Base-by-base conservation (phyloP, 2,113 vertebrate genomes). In the Psittacula cyanocephala region DNA sequence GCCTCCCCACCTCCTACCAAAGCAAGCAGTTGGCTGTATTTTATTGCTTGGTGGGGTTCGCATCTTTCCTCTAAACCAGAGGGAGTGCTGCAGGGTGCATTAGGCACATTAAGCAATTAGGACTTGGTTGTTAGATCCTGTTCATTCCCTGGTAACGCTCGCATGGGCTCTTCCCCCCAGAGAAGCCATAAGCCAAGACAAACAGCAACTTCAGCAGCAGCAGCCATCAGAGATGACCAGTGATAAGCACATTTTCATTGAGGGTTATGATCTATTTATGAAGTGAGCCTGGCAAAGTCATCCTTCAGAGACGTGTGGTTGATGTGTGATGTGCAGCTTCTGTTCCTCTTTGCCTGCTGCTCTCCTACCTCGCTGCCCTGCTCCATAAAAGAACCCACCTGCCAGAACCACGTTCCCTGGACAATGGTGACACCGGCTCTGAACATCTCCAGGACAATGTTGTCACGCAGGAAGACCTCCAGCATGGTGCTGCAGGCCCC, bases 391-490 rank as follows among this genome's bases (percentile, higher is more conserved):
- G 50, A 55, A 90, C 93, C 52, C 83, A 99, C 99, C 99, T 99
- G 99, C 98, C 98, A 99, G 97, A 99, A 99, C 99, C 99, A 99
- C 0, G 99, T 98, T 28, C 99, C 99, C 92, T 99, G 99, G n/a
- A 99, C 91, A n/a, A 99, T 97, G 89, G 98, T 78, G n/a, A 99
- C 27, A 29, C 97, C 97, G 3, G 98, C 96, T n/a, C 98, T 92
- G 52, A 99, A 97, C 39, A 99, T 96, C 91, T 99, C 98, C 93
- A 99, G 91, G 89, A 99, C 65, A 1, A 98, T 88, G 79, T 99
- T 98, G 92, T 98, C 96, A 6, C 93, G 96, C 43, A 98, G 59
- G 89, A 99, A 98, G 67, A 98, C 98, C 95, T 99, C 99, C 67
- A 99, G 17, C 89, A 98, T 88, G 83, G 68, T 55, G 81, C 96